Evolutionary conservation across 1,140 invertebrate species (phyloP).

Genomic region (Lasioglossum albipes): DNA sequence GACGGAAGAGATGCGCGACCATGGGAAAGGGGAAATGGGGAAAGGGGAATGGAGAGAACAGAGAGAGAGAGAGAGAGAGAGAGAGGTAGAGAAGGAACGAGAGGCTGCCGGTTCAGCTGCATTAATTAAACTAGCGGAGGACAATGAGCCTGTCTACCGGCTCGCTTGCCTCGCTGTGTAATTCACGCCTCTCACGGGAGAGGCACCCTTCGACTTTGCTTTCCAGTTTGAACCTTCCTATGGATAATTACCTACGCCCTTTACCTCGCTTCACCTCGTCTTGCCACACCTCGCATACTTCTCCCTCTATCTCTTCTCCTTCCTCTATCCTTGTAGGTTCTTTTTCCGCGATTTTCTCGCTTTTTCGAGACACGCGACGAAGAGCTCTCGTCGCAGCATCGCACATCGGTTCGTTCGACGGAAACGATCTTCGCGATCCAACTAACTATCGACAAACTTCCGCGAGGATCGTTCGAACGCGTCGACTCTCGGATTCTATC

Average conservation of each 20-base stretch:
- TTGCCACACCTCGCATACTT: slow-evolving; percentile 52
- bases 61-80: slow-evolving; percentile 18
- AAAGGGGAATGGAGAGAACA: slow-evolving; percentile 22
- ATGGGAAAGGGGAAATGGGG: neutral
- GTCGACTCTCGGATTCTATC: too few species aligned
- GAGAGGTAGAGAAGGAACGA: neutral
- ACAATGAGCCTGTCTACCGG: slow-evolving; percentile 73
- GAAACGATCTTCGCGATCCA: neutral
- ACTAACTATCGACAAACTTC: neutral
- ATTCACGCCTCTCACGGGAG: slow-evolving; percentile 74
- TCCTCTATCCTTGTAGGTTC: neutral
- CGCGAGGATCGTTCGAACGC: too few species aligned
- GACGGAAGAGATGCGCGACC: neutral
- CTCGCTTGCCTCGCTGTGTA: slow-evolving; percentile 79
- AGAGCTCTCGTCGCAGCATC: neutral
- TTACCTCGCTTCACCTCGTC: slow-evolving; percentile 53
- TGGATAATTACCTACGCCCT: slow-evolving; percentile 64
- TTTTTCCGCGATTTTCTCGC: slow-evolving; percentile 1
- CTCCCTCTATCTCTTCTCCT: slow-evolving; percentile 11
- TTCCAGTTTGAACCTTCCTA: slow-evolving; percentile 68
- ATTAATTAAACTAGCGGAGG: slow-evolving; percentile 73
- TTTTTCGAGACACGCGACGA: slow-evolving; percentile 16
- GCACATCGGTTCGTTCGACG: slow-evolving; percentile 11
- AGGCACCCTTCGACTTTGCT: slow-evolving; percentile 71
- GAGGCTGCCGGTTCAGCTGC: slow-evolving; percentile 65